Conservation (phyloP, 2,113 vertebrate species). For the Dunckerocampus dactyliophorus region DNA sequence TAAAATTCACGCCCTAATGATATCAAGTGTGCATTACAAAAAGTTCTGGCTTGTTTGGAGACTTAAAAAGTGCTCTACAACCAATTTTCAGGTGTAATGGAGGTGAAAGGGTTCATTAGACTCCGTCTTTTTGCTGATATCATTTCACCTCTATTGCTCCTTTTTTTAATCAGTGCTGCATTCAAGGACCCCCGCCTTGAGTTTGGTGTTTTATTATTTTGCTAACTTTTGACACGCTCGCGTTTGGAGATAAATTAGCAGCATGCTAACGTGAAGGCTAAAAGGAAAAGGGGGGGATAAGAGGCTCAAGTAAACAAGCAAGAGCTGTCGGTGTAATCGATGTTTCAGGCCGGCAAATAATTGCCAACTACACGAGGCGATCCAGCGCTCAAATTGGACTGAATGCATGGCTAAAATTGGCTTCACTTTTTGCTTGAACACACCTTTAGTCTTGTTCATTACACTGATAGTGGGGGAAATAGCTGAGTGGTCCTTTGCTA, state of each 20-base stretch:
- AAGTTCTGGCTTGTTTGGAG: slow-evolving; percentile 48
- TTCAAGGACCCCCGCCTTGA: neutral
- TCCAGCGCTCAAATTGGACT: slow-evolving; percentile 7
- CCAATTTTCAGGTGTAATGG: slow-evolving; percentile 61
- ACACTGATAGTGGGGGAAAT: neutral
- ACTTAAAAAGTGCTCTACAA: slow-evolving; percentile 43
- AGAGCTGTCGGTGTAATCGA: slow-evolving; percentile 10
- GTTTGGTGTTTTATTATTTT: neutral
- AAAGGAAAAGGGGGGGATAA: neutral
- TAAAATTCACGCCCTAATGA: too few species aligned
- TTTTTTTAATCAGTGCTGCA: slow-evolving; percentile 22
- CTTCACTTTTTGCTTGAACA: slow-evolving; percentile 6
- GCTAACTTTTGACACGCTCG: slow-evolving; percentile 20
- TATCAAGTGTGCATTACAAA: slow-evolving; percentile 23
- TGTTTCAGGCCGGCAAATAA: slow-evolving; percentile 3
- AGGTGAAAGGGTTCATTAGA: slow-evolving; percentile 57
- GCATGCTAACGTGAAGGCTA: neutral
- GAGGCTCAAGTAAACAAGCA: slow-evolving; percentile 6
- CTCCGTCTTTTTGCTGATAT: slow-evolving; percentile 42
- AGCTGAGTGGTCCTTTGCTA: slow-evolving; percentile 10
- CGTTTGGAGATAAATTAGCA: slow-evolving; percentile 6
- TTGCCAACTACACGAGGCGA: slow-evolving; percentile 5
- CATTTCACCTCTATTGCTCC: slow-evolving; percentile 27
- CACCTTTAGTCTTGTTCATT: slow-evolving; percentile 7
- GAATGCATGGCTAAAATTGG: slow-evolving; percentile 10